Evolutionary conservation across 2,113 vertebrate species (phyloP).

Genomic region (Thymallus thymallus): DNA sequence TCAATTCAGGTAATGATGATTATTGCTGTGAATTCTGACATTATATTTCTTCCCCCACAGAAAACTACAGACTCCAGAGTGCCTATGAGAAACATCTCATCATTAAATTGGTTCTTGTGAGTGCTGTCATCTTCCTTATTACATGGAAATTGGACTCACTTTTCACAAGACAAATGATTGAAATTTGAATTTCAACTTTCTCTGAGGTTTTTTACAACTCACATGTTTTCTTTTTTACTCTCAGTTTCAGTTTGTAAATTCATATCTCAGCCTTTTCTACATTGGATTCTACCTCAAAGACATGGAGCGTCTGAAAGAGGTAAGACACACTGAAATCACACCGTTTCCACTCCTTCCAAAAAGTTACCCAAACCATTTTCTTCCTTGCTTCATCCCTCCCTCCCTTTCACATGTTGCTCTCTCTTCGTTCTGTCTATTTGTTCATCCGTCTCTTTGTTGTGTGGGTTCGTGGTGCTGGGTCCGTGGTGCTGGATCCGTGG

Average conservation of each 20-base stretch:
- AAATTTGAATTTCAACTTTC: slow-evolving; percentile 20
- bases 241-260: slow-evolving; percentile 99
- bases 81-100: slow-evolving; percentile 98
- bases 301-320: slow-evolving; percentile 98
- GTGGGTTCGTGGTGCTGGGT: background rate
- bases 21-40: background rate
- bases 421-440: slow-evolving; percentile 5
- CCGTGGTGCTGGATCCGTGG: background rate
- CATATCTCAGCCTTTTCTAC: slow-evolving; percentile 99
- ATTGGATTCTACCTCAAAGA: slow-evolving; percentile 99
- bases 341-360: background rate
- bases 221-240: background rate
- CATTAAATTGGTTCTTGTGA: slow-evolving; percentile 98
- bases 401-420: background rate
- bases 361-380: background rate
- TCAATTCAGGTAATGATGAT: background rate
- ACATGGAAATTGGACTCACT: background rate
- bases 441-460: slow-evolving; percentile 31
- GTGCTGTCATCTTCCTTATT: slow-evolving; percentile 44
- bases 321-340: slow-evolving; percentile 44
- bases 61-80: slow-evolving; percentile 98
- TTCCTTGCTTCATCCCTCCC: slow-evolving; percentile 11
- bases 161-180: background rate
- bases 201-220: too few species aligned
- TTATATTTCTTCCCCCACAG: slow-evolving; percentile 62